Conservation (phyloP, 2,888 invertebrate species). For the Mythimna ferrago region DNA sequence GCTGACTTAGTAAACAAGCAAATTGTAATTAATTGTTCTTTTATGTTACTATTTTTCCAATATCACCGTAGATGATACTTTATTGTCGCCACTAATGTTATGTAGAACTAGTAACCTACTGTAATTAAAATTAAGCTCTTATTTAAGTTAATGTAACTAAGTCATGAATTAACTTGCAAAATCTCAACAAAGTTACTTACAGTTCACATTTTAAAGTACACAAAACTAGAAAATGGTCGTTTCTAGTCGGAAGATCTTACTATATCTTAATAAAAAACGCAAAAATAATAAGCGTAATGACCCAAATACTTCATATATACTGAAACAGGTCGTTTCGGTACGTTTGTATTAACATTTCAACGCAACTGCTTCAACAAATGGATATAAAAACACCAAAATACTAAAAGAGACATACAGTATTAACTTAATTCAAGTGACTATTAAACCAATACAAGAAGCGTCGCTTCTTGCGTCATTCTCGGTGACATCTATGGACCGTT, state of each 20-base stretch:
- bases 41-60: not conserved
- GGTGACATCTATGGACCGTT: slow-evolving; percentile 1
- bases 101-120: slow-evolving; percentile 3
- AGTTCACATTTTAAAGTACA: slow-evolving; percentile 9
- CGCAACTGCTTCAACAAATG: not conserved
- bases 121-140: slow-evolving; percentile 3
- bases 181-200: slow-evolving; percentile 49
- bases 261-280: not conserved
- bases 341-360: not conserved
- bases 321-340: not conserved
- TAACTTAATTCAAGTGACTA: slow-evolving; percentile 23
- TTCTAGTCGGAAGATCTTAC: not conserved
- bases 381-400: not conserved
- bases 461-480: slow-evolving; percentile 16
- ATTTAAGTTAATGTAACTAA: slow-evolving; percentile 1
- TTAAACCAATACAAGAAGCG: slow-evolving; percentile 8
- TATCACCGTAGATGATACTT: not conserved
- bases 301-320: not conserved
- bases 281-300: not conserved
- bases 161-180: not conserved
- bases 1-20: not conserved
- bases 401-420: not conserved
- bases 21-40: not conserved
- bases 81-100: slow-evolving; percentile 13
- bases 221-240: not conserved